A percentile compares a stretch with the other conserved stretches of the same genome.
phyloP scores from a whole-genome alignment of 1,140 invertebrate genomes.

The Drosophila miranda region DNA sequence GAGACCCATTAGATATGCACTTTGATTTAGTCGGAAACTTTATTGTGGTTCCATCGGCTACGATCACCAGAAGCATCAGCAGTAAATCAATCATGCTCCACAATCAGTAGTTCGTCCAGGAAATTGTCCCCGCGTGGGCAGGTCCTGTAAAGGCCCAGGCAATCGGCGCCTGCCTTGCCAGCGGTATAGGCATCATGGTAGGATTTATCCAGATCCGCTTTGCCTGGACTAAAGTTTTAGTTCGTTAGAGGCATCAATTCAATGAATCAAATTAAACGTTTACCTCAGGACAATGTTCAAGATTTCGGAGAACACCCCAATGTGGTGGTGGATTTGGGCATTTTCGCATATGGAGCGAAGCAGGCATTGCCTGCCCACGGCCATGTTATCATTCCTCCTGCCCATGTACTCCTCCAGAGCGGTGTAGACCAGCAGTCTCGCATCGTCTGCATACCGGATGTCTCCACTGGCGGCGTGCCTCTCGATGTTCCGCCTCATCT shows the following conservation, averaged over 20 bases:
- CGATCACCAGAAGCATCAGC: conserved; percentile 6
- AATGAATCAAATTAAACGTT: conserved; percentile 13
- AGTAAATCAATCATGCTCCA: conserved; percentile 63
- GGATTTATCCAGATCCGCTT: conserved; percentile 62
- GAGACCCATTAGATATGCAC: conserved; percentile 70
- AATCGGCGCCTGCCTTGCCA: conserved; percentile 69
- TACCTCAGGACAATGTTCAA: conserved; percentile 73
- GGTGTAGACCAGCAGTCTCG: conserved; percentile 65
- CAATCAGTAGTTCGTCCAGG: conserved; percentile 37
- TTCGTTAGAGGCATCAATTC: neutral
- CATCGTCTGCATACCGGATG: conserved; percentile 63
- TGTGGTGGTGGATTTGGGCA: conserved; percentile 74
- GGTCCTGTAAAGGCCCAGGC: conserved; percentile 46
- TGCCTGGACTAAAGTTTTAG: conserved; percentile 57
- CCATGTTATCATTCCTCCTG: conserved; percentile 44
- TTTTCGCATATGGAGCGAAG: conserved; percentile 78
- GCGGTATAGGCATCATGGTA: conserved; percentile 68
- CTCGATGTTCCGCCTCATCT: conserved; percentile 58
- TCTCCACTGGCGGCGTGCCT: conserved; percentile 49
- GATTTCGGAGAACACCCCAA: conserved; percentile 76
- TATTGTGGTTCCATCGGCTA: conserved; percentile 51
- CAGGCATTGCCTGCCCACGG: conserved; percentile 62
- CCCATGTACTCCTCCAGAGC: conserved; percentile 69
- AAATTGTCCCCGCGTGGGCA: conserved; percentile 60
- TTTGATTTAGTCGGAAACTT: conserved; percentile 68